Base-by-base conservation (phyloP, 2,113 vertebrate genomes). In the Plestiodon gilberti region DNA sequence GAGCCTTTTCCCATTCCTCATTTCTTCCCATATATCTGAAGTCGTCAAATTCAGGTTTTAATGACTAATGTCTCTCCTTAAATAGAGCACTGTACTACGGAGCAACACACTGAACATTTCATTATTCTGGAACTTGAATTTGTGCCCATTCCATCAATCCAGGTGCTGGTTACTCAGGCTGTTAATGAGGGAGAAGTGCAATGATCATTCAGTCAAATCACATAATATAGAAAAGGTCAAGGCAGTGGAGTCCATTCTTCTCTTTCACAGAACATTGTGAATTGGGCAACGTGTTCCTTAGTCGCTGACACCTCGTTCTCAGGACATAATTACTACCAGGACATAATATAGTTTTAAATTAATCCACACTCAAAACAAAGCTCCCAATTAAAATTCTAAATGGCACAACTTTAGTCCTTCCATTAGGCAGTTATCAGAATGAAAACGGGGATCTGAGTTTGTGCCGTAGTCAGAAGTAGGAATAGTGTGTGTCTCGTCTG, bases 141-240 rank as follows among this genome's bases (percentile, higher is more conserved):
- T 80, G 70, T 92, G 71, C 75, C 75, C 52, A 84, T 92, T 85
- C 76, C 87, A 91, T 95, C 89, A 89, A 73, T 91, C 93, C 90
- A 35, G 59, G 9, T 85, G 73, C 74, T 84, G 76, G 80, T 59
- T 90, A 89, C 89, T 92, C 92, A 87, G 83, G 82, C 90, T 89
- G 59, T 82, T 93, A 89, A 89, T 84, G 89, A 89, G 75, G 57
- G 77, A 91, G 57, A 89, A 92, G 59, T 85, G 13, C 43, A 90
- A 71, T 81, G 88, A 80, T 64, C 85, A 93, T 75, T 95, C 64
- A 94, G 76, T 87, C 83, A 93, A 93, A 93, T 92, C 93, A 93
- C 52, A 82, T 84, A 89, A 91, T 91, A 89, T 38, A 91, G 93
- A 93, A 94, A 93, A 95, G 91, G 92, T 95, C 92, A 93, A 88